Evolutionary conservation across 2,888 invertebrate genomes (phyloP), one percentile per base, ranked within the genome.

Genomic region (Leptinotarsa peninsularis): DNA sequence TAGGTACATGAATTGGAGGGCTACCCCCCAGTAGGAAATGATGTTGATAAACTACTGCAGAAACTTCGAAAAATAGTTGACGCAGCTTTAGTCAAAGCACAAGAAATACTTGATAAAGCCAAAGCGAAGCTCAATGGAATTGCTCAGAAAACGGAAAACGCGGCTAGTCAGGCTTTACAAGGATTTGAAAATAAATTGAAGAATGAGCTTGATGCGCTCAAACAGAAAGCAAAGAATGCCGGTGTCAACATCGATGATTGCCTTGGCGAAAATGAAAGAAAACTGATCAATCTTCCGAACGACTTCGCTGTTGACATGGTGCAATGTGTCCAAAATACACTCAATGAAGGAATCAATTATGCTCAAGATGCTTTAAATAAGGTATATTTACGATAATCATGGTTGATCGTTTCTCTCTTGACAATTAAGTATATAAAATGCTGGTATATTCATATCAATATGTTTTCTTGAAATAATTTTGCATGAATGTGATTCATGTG

Each of bases 211-310:
- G 77, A 77, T 33, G 66, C 27, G 4, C 71, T 77, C 18, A 78
- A 74, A 50, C 49, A 70, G 21, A 76, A 76, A 23, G 77, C 77
- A 14, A 71, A 71, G 17, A 52, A 75, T 21, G 75, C 75, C 1
- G 78, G 78, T 1, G 78, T 75, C 14, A 75, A 73, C 58, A 77
- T 77, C n/a, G 75, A 77, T 21, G 73, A 71, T 14, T 77, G 77
- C 33, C 72, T 75, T 66, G 73, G 66, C 3, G 72, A 67, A 33
- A 67, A 77, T 50, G 78, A 78, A 50, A 52, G 63, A 10, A 54
- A 68, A 17, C 56, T 77, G n/a, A 50, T 70, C 23, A 72, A 71
- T 49, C 52, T 77, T 17, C 77, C 71, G 14, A 73, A 69, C 10
- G 33, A 49, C 21, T 52, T 69, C 4, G 71, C 75, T 49, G 67